These are phyloP conservation scores for Drosophila rellima DNA, from an alignment of 2,888 invertebrate species.

Conservation along the genomic window DNA sequence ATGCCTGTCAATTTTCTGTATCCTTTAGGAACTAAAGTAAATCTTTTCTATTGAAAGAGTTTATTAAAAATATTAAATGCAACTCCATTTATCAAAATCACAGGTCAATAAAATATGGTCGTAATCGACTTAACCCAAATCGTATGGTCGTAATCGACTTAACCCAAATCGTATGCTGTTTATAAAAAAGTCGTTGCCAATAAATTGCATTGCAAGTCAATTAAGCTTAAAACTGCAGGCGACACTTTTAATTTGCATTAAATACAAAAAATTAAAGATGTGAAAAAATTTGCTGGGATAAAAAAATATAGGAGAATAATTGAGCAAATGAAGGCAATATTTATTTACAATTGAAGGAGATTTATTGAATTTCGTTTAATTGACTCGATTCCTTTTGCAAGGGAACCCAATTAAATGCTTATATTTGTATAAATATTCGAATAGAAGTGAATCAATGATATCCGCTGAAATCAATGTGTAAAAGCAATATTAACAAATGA, in stretches of 20 bases:
- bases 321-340: background rate
- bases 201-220: slow-evolving; percentile 38
- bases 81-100: background rate
- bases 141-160: slow-evolving; percentile 6
- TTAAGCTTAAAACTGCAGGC: slow-evolving; percentile 25
- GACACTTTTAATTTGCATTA: slow-evolving; percentile 22
- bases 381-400: background rate
- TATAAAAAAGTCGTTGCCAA: slow-evolving; percentile 31
- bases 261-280: background rate
- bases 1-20: background rate
- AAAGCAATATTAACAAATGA: slow-evolving; percentile 48
- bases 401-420: slow-evolving; percentile 18
- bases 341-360: slow-evolving; percentile 1
- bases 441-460: slow-evolving; percentile 40
- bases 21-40: background rate
- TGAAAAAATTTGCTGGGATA: background rate
- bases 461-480: slow-evolving; percentile 42
- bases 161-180: slow-evolving; percentile 19
- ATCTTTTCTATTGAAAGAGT: background rate
- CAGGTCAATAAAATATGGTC: slow-evolving; percentile 7
- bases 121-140: slow-evolving; percentile 49
- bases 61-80: no score
- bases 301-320: background rate
- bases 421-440: slow-evolving; percentile 31
- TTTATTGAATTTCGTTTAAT: background rate